Conservation (phyloP, 2,113 vertebrate genomes). For the Talpa occidentalis region DNA sequence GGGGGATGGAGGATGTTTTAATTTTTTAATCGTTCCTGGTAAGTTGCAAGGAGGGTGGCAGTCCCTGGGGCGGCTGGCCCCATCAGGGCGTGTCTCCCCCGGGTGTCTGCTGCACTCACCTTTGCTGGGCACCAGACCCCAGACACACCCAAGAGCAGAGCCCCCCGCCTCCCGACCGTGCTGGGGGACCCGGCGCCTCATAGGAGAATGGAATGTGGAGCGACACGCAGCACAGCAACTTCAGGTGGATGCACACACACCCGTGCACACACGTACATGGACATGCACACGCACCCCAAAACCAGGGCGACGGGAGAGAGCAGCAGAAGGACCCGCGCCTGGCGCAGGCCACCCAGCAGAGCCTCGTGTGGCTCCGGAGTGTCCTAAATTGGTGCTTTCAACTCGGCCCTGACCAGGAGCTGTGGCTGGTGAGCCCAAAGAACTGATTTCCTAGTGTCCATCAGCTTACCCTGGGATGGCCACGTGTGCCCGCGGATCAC, state of each 20-base stretch:
- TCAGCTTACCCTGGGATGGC: no score
- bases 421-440: no score
- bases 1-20: not conserved
- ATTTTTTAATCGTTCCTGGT: not conserved
- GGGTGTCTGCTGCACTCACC: rapidly evolving
- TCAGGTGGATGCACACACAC: rapidly evolving
- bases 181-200: no score
- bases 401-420: no score
- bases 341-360: no score
- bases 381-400: rapidly evolving
- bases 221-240: no score
- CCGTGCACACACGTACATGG: rapidly evolving
- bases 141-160: no score
- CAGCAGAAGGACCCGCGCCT: not conserved
- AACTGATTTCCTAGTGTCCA: no score
- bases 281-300: no score
- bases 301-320: rapidly evolving
- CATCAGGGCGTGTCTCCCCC: no score
- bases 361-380: rapidly evolving
- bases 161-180: no score
- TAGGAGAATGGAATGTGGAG: not conserved
- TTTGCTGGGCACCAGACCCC: not conserved
- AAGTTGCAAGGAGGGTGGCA: not conserved
- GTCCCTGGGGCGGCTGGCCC: rapidly evolving
- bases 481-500: no score